Evolutionary conservation across 2,888 invertebrate species (phyloP), one percentile per base, ranked within the genome.

Genomic region (Sarcophaga caerulescens): DNA sequence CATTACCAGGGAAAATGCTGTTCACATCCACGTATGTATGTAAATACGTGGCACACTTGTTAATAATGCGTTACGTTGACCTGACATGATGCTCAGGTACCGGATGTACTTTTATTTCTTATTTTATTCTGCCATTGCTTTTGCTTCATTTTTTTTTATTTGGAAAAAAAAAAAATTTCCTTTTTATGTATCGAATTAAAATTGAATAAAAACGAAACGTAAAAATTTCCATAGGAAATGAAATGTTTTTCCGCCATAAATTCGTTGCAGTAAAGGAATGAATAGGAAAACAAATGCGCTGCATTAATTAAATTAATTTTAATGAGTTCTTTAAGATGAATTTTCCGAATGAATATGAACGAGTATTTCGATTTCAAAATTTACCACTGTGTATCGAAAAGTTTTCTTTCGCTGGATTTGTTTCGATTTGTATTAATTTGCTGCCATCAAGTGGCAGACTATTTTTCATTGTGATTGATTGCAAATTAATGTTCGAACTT

Each of bases 391-490:
- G 8, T n/a, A 25, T 11, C 8, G 17, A n/a, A n/a, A n/a, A 63
- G 25, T 5, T 4, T 4, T n/a, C n/a, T n/a, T n/a, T n/a, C 14
- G 23, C 14, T 25, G 4, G 6, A n/a, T n/a, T 65, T 66, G 17
- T 21, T 71, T n/a, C 25, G 10, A 12, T n/a, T 57, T 59, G 5
- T 35, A 19, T 52, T 45, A 44, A 73, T 73, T 62, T 62, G 44
- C 44, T 44, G 12, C 44, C 59, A 70, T 63, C 45, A 62, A 23
- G 45, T 25, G 19, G n/a, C 60, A 52, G 47, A 57, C 70, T 47
- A 63, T 70, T 47, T 63, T 73, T 71, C 79, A 66, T 66, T 66
- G 71, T 79, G 79, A 71, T 79, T 79, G 71, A 79, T 79, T 71
- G 71, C 71, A 71, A 65, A 79, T 71, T 79, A 57, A 65, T 71